Percentiles rank a stretch among this genome's conserved stretches.
phyloP scores from a whole-genome alignment of 1,140 invertebrate species.

The silkworm (Bombyx mori) region DNA sequence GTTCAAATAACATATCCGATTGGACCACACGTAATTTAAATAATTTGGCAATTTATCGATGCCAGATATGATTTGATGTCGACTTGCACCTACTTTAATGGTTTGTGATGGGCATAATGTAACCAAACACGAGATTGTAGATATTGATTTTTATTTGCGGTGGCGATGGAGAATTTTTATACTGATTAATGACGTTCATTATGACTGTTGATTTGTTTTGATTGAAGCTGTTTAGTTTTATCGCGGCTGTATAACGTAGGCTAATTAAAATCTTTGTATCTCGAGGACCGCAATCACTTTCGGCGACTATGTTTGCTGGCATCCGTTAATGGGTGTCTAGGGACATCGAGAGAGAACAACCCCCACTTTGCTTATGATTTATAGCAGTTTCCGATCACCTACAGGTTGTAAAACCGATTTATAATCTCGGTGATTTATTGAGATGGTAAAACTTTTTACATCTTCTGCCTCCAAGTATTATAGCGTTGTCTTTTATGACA shows the following conservation, averaged over 20 bases:
- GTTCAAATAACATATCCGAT: constrained; percentile 17
- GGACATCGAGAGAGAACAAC: constrained; percentile 20
- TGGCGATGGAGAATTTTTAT: constrained; percentile 23
- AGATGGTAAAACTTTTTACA: constrained; percentile 37
- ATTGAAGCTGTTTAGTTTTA: constrained; percentile 27
- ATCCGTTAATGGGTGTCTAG: constrained; percentile 15
- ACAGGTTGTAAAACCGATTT: constrained; percentile 50
- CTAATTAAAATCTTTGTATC: constrained; percentile 21
- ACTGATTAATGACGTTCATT: constrained; percentile 28
- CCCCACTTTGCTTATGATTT: constrained; percentile 47
- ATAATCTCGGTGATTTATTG: constrained; percentile 54
- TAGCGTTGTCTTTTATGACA: constrained; percentile 1
- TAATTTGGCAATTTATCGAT: constrained; percentile 33
- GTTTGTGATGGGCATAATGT: constrained; percentile 14
- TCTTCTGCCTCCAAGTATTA: constrained; percentile 5
- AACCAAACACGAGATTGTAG: constrained; percentile 18
- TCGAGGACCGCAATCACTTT: background rate
- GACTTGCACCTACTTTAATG: constrained; percentile 20
- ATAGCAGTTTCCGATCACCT: constrained; percentile 40
- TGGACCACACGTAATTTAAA: constrained; percentile 30
- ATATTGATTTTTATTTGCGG: constrained; percentile 22
- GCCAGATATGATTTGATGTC: constrained; percentile 31
- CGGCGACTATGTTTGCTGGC: background rate
- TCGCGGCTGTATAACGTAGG: constrained; percentile 15
- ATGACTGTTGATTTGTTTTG: constrained; percentile 30